Percentiles rank a stretch among this genome's conserved stretches.
Conservation (phyloP, 2,888 invertebrate species). For the Phyto melanocephala region DNA sequence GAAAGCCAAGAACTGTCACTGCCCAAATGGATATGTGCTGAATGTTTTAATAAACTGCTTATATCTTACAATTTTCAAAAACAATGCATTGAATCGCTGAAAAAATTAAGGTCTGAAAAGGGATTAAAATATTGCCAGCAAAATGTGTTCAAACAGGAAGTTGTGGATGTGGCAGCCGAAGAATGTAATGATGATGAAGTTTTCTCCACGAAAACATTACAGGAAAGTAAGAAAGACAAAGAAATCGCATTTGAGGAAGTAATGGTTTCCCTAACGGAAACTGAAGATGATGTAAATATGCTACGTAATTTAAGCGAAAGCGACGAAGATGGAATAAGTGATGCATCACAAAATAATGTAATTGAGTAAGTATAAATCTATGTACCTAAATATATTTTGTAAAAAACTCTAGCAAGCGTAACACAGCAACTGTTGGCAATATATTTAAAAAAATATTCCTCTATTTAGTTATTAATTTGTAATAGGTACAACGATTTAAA, state of each 20-base stretch:
- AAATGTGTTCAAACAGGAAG: background rate
- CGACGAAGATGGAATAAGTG: background rate
- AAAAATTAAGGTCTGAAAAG: background rate
- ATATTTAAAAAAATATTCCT: too few relatives aligned
- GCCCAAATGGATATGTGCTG: slow-evolving; percentile 21
- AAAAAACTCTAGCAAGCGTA: too few relatives aligned
- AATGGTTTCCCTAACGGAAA: background rate
- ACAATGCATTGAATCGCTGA: slow-evolving; percentile 77
- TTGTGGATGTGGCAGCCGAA: background rate
- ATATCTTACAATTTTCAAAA: slow-evolving; percentile 80
- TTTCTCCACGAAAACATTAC: background rate
- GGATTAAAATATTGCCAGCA: background rate
- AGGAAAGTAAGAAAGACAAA: background rate
- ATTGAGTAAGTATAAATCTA: background rate
- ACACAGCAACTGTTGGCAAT: too few relatives aligned
- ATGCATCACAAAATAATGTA: background rate
- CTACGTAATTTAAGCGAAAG: background rate
- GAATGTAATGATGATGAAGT: background rate
- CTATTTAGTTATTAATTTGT: too few relatives aligned
- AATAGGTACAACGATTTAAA: too few relatives aligned
- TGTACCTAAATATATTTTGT: too few relatives aligned
- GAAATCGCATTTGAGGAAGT: background rate
- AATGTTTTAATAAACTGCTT: slow-evolving; percentile 80
- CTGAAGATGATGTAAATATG: background rate
- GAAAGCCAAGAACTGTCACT: background rate